Base-by-base conservation (phyloP, 1,140 invertebrate genomes). In the Penaeus indicus region DNA sequence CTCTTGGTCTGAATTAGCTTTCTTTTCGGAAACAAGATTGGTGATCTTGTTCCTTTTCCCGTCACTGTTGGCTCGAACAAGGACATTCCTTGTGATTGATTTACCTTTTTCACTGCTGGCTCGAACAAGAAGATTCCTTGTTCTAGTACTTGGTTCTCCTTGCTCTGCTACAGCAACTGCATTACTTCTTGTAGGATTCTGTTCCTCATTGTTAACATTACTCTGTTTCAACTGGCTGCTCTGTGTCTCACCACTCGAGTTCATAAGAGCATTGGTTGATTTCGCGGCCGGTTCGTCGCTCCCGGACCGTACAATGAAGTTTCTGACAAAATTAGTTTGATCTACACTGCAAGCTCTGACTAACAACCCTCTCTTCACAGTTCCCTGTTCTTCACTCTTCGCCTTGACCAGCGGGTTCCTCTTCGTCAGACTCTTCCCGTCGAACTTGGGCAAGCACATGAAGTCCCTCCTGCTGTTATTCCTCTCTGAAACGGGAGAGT, bases 341-440 rank as follows among this genome's bases (percentile, higher is more conserved):
- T 88, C 87, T 63, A 78, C 87, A 64, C 87, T 88, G 80, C 32
- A 64, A 27, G 87, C 87, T 42, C 87, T 64, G 60, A 88, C 81
- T 25, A 88, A 75, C 27, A 61, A 72, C 13, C 63, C 77, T 60
- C 82, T 63, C 32, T 86, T 61, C 32, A 88, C 81, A 27, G 81
- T 88, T 27, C 25, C 84, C 61, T 88, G 87, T 54, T 88, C 87
- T 61, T 88, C 87, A 63, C 87, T 88, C 69, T 88, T 88, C 8
- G 87, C 87, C 18, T 78, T 83, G 1, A 88, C 87, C 75, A 88
- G 60, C 10, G 60, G 60, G 61, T 88, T 88, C 64, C 79, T 83
- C 25, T 84, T 83, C 5, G 81, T 75, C 22, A 88, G 87, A 38
- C 38, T 62, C 75, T 79, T 78, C 27, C 87, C 87, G 5, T 84